A percentile compares a stretch with the other conserved stretches of the same genome.
phyloP scores from a whole-genome alignment of 2,888 invertebrate species.

The Stenoptilia bipunctidactyla region DNA sequence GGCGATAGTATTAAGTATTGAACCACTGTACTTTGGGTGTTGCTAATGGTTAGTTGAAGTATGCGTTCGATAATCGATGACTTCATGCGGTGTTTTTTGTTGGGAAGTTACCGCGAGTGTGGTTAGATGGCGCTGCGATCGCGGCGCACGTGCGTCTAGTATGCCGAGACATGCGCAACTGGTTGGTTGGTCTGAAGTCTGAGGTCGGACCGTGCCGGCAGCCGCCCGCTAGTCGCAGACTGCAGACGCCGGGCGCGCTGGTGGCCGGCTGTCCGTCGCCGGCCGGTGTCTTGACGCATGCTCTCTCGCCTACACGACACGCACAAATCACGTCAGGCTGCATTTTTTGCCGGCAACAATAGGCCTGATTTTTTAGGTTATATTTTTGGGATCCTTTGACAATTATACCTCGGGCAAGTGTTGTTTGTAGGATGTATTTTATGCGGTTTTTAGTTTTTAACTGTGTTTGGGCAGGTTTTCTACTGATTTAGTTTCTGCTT shows the following conservation, averaged over 20 bases:
- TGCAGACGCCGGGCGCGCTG: no score
- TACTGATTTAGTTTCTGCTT: no score
- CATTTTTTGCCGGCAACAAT: slow-evolving; percentile 55
- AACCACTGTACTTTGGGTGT: slow-evolving; percentile 23
- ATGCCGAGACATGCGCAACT: slow-evolving; percentile 44
- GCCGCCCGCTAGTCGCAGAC: no score
- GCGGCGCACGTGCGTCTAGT: slow-evolving; percentile 32
- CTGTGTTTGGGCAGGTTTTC: no score
- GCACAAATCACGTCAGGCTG: slow-evolving; percentile 19
- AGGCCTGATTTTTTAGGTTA: slow-evolving; percentile 56
- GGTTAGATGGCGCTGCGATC: slow-evolving; percentile 19
- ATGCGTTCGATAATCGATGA: slow-evolving; percentile 55
- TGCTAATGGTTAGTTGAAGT: slow-evolving; percentile 19
- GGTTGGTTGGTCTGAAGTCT: no score
- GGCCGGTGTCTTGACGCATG: neutral
- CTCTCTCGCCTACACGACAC: neutral
- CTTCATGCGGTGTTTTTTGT: slow-evolving; percentile 55
- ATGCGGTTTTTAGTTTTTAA: no score
- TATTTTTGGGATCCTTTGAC: slow-evolving; percentile 35
- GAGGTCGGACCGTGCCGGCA: no score
- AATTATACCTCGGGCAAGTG: no score
- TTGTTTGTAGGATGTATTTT: no score
- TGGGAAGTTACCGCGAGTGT: slow-evolving; percentile 57
- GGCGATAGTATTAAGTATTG: slow-evolving; percentile 3
- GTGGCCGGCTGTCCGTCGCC: no score